phyloP scores from a whole-genome alignment of 2,797 vertebrate genomes.

The Siniperca undulata region DNA sequence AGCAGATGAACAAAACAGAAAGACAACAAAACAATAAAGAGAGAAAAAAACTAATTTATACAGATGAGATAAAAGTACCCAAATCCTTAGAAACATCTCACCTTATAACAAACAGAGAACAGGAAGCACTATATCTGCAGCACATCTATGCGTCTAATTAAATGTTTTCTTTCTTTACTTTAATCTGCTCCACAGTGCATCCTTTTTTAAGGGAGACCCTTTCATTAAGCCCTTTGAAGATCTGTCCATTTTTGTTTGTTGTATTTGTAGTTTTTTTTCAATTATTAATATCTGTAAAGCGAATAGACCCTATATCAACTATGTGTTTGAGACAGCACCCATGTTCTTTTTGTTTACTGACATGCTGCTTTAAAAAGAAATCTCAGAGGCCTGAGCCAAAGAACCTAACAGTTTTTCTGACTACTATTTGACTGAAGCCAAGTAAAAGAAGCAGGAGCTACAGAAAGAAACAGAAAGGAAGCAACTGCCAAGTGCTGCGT shows the following conservation, averaged over 20 bases:
- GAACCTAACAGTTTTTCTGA: not conserved
- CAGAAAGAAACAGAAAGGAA: constrained; percentile 19
- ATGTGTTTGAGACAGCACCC: not conserved
- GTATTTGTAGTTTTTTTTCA: not conserved
- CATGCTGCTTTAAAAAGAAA: not conserved
- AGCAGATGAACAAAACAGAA: constrained; percentile 4
- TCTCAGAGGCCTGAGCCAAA: constrained; percentile 12
- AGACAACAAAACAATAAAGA: constrained; percentile 3
- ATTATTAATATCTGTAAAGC: constrained; percentile 25
- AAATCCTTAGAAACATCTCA: constrained; percentile 16
- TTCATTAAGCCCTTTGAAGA: constrained; percentile 20
- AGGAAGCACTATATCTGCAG: constrained; percentile 22
- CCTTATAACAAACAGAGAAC: constrained; percentile 21
- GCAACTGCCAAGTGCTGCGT: constrained; percentile 11
- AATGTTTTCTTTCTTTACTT: constrained; percentile 19
- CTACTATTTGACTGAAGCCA: constrained; percentile 15
- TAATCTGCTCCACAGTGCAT: constrained; percentile 10
- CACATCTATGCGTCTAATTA: constrained; percentile 25
- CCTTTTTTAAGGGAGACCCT: not conserved
- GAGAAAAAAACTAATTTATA: not conserved
- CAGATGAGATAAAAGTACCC: constrained; percentile 27
- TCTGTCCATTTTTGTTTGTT: not conserved
- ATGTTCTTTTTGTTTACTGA: constrained; percentile 5
- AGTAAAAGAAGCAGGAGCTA: constrained; percentile 18
- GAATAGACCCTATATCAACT: not conserved